Base-by-base conservation (phyloP, 2,113 vertebrate genomes). In the Cyprinus carpio region DNA sequence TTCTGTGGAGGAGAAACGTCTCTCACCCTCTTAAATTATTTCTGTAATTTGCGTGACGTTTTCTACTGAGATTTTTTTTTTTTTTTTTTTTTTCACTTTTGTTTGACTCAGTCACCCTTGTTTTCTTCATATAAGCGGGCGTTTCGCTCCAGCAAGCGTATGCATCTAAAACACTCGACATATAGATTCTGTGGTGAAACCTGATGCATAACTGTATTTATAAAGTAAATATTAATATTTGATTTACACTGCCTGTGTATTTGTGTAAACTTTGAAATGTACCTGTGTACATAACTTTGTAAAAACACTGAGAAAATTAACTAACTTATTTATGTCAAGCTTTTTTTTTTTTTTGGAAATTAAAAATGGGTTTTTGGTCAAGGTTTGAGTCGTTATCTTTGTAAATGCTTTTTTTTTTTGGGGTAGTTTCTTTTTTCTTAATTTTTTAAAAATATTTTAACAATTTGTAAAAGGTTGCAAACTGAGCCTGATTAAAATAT, bases 241-340 rank as follows among this genome's bases (percentile, higher is more conserved):
- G 78, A 83, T 92, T 89, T 90, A 90, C 90, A 93, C 94, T 96
- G 92, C 95, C 94, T 97, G 94, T 96, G 96, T 97, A 96, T 93
- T 89, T 95, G 93, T 96, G 93, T 96, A 40, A 40, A 40, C 40
- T 40, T 40, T 40, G 40, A 40, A 8, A 40, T 40, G 40, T 40
- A 40, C 40, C 40, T 40, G 7, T 98, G 97, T 98, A 98, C 95
- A 98, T 98, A 97, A 96, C 95, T 97, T 96, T 99, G 97, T 98
- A 98, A 98, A 99, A 96, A 99, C 96, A 99, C 97, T 99, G 97
- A 98, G 95, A 98, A n/a, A 97, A 96, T 86, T 86, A 98, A 98
- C 97, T 98, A 99, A 99, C 96, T 99, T 99, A 99, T 99, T 99
- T 99, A 99, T 98, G 96, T 97, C 94, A 90, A 94, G 87, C 93